A percentile compares a stretch with the other conserved stretches of the same genome.
Conservation (phyloP, 1,140 invertebrate genomes). For the Drosophila eugracilis region DNA sequence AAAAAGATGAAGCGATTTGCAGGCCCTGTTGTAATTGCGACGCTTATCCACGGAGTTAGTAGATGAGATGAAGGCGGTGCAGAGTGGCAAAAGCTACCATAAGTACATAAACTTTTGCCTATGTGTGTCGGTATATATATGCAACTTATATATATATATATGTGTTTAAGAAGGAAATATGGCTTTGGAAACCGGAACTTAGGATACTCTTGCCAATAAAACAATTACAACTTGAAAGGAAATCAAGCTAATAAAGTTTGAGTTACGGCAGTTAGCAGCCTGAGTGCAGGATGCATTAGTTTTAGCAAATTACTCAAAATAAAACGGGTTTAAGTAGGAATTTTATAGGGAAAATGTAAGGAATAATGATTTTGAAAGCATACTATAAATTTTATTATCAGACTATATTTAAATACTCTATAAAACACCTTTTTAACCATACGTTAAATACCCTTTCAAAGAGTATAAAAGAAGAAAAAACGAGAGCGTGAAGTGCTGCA, state of each 20-base stretch:
- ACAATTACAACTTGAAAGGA: background rate
- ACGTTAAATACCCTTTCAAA: background rate
- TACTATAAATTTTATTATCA: too few species aligned
- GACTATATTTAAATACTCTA: too few species aligned
- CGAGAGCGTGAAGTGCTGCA: conserved; percentile 58
- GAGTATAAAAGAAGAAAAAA: conserved; percentile 30
- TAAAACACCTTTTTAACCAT: too few species aligned
- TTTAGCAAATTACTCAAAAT: background rate
- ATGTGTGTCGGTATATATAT: conserved; percentile 17
- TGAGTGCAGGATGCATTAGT: background rate
- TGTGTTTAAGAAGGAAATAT: background rate
- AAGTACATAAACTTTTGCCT: conserved; percentile 67
- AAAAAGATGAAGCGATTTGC: conserved; percentile 82
- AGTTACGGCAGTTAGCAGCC: background rate
- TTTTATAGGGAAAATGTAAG: too few species aligned
- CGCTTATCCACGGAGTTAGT: conserved; percentile 54
- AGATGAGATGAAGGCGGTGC: conserved; percentile 22
- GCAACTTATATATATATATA: conserved; percentile 9
- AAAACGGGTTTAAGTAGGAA: too few species aligned
- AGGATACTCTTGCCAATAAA: conserved; percentile 6
- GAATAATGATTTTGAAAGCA: too few species aligned
- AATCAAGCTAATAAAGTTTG: background rate
- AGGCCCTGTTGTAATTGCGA: conserved; percentile 76
- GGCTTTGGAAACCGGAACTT: background rate
- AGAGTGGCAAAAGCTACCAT: conserved; percentile 38